Evolutionary conservation across 2,797 vertebrate genomes (phyloP).

Genomic region (Pipistrellus pygmaeus): DNA sequence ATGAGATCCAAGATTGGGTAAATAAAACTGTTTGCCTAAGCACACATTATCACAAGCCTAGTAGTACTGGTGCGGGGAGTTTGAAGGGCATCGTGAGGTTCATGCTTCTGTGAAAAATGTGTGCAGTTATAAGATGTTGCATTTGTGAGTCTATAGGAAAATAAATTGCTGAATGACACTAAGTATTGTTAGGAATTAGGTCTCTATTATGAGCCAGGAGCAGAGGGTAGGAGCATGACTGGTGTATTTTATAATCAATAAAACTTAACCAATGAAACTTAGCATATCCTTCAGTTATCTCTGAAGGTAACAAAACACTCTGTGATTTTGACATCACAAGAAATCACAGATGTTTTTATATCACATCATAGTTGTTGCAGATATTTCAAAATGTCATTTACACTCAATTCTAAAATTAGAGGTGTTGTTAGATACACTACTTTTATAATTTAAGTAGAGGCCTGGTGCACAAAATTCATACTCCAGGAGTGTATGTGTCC

Average conservation of each 20-base stretch:
- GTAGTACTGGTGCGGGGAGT: slow-evolving; percentile 30
- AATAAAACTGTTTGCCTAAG: slow-evolving; percentile 63
- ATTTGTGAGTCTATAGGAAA: slow-evolving; percentile 60
- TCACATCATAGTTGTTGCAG: not conserved
- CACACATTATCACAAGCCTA: slow-evolving; percentile 27
- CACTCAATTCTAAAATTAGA: slow-evolving; percentile 16
- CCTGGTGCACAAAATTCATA: no score
- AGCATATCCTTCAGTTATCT: slow-evolving; percentile 10
- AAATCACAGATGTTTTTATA: slow-evolving; percentile 47
- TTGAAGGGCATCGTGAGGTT: slow-evolving; percentile 61
- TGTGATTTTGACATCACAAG: slow-evolving; percentile 21
- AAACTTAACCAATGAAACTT: slow-evolving; percentile 41
- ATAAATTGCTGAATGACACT: slow-evolving; percentile 53
- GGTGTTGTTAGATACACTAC: not conserved
- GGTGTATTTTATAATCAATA: slow-evolving; percentile 25
- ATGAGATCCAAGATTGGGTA: slow-evolving; percentile 36
- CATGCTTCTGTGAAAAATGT: slow-evolving; percentile 62
- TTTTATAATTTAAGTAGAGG: not conserved
- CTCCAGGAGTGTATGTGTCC: no score
- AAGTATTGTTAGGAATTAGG: slow-evolving; percentile 34
- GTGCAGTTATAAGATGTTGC: slow-evolving; percentile 60
- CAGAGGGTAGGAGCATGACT: not conserved
- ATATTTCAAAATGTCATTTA: slow-evolving; percentile 52
- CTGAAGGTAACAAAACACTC: not conserved
- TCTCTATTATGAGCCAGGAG: not conserved